Base-by-base conservation (phyloP, 2,113 vertebrate species). In the Synodontis membranacea region DNA sequence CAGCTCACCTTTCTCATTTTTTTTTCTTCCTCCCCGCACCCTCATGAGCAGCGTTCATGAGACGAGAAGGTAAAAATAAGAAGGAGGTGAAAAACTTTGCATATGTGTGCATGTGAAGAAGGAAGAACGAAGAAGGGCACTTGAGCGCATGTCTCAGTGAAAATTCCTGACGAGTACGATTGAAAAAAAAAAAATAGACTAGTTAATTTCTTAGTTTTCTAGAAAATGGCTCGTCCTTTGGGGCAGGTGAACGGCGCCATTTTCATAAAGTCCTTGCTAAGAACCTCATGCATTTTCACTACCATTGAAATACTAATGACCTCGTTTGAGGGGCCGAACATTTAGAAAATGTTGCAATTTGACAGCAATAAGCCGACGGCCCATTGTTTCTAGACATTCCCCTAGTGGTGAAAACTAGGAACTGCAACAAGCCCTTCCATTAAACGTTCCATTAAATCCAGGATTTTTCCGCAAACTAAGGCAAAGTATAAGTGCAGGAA, bases 381-480 rank as follows among this genome's bases (percentile, higher is more conserved):
- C 23, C 7, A 8, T 64, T 64, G n/a, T 14, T 14, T n/a, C 5
- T 28, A 28, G 0, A 28, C n/a, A n/a, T n/a, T n/a, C n/a, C n/a
- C 68, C 64, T 66, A 66, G 64, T 66, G 64, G 31, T 66, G 12
- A 34, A 7, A 64, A 66, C 31, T 14, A 39, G 15, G 68, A 70
- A 70, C 68, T 70, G 37, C 97, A 97, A 96, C 97, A 97, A 97
- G 96, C 96, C 2, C 68, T 70, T 19, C 25, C 25, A 60, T 28
- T 60, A n/a, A n/a, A n/a, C n/a, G n/a, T n/a, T n/a, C n/a, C n/a
- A n/a, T n/a, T n/a, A n/a, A n/a, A n/a, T n/a, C n/a, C n/a, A n/a
- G n/a, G n/a, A n/a, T n/a, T n/a, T n/a, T n/a, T n/a, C n/a, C n/a
- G n/a, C n/a, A n/a, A n/a, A n/a, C n/a, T n/a, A n/a, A n/a, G n/a